phyloP scores from a whole-genome alignment of 2,888 invertebrate species.

The Salticus scenicus region DNA sequence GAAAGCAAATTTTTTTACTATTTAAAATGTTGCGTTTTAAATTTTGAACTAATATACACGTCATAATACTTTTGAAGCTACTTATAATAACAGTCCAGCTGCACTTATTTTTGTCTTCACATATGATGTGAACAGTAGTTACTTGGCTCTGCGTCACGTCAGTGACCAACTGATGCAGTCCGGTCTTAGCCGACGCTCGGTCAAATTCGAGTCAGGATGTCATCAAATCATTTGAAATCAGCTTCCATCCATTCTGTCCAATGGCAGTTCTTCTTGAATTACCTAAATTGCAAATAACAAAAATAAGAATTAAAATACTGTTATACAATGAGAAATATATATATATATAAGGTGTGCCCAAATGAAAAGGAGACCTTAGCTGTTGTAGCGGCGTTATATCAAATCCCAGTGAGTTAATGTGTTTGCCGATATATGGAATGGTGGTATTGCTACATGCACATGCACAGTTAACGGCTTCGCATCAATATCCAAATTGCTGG shows the following conservation, averaged over 20 bases:
- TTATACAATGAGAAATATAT: background rate
- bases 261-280: constrained; percentile 84
- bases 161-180: background rate
- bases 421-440: too few species aligned
- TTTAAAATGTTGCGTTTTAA: too few species aligned
- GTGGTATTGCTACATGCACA: too few species aligned
- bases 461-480: too few species aligned
- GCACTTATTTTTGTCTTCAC: background rate
- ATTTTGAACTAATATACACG: too few species aligned
- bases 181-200: background rate
- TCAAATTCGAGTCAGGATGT: background rate
- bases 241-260: constrained; percentile 77
- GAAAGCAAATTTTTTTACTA: too few species aligned
- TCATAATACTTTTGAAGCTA: background rate
- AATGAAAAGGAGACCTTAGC: too few species aligned
- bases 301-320: constrained; percentile 45
- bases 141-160: background rate
- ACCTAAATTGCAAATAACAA: constrained; percentile 82
- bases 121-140: background rate
- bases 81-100: constrained; percentile 3
- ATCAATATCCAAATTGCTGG: too few species aligned
- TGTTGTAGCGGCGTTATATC: too few species aligned
- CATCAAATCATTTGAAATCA: constrained; percentile 22
- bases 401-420: too few species aligned
- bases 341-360: too few species aligned